Percentiles rank a stretch among this genome's conserved stretches.
Conservation (phyloP, 2,888 invertebrate species). For the Tenthredo distinguenda region DNA sequence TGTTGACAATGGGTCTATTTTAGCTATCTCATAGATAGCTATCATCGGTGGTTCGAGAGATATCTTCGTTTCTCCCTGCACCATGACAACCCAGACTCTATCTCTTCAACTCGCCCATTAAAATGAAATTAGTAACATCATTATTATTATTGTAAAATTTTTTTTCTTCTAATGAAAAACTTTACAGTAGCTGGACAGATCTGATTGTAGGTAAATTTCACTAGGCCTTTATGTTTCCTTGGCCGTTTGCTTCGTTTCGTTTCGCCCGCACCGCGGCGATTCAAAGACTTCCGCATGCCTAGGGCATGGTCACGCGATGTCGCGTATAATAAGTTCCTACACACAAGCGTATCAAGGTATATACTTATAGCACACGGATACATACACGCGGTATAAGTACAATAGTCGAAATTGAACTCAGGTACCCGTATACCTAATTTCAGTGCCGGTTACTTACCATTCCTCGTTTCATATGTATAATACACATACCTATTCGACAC, state of each 20-base stretch:
- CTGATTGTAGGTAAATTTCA: not conserved
- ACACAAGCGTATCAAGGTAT: not conserved
- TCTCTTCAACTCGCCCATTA: not conserved
- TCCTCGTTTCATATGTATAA: not conserved
- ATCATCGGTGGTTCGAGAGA: not conserved
- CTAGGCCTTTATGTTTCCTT: not conserved
- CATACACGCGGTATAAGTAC: not conserved
- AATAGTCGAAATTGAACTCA: slow-evolving; percentile 1
- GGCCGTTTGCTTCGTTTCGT: not conserved
- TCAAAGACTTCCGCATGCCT: slow-evolving; percentile 31
- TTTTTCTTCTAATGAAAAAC: not conserved
- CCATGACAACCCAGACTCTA: not conserved
- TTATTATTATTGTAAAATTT: not conserved
- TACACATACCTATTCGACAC: not conserved
- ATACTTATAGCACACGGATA: not conserved
- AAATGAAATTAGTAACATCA: no score
- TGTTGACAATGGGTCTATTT: slow-evolving; percentile 68
- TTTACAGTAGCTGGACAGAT: not conserved
- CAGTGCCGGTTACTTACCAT: not conserved
- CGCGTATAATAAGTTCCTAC: not conserved
- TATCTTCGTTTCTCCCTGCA: not conserved
- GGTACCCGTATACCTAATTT: slow-evolving; percentile 2
- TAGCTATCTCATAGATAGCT: slow-evolving; percentile 18
- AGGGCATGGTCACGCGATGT: slow-evolving; percentile 23
- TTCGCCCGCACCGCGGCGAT: not conserved